These are phyloP conservation scores for Pagetopsis macropterus DNA, from an alignment of 2,797 vertebrate species.

Conservation along the genomic window DNA sequence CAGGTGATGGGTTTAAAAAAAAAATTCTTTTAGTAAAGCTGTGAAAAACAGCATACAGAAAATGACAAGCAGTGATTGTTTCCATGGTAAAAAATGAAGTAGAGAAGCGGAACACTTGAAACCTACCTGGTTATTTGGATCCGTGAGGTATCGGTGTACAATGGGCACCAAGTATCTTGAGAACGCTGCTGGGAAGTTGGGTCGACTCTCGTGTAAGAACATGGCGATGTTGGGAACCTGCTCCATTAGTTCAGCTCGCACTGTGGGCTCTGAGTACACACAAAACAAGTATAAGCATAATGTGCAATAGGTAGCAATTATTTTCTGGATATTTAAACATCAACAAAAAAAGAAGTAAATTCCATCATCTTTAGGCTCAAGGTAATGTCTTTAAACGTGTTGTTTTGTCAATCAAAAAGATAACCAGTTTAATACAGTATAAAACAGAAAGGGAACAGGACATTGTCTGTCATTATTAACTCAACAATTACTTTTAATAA, in stretches of 20 bases:
- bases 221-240: conserved; percentile 91
- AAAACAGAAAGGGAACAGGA: no score
- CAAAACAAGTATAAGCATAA: conserved; percentile 2
- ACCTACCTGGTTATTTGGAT: conserved; percentile 91
- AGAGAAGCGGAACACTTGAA: neutral
- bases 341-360: no score
- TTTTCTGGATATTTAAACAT: no score
- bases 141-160: conserved; percentile 88
- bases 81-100: neutral
- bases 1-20: neutral
- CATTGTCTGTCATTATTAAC: no score
- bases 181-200: conserved; percentile 88
- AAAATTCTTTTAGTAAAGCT: neutral
- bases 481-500: no score
- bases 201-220: conserved; percentile 91
- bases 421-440: no score
- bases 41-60: neutral
- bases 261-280: conserved; percentile 87
- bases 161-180: conserved; percentile 91
- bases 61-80: neutral
- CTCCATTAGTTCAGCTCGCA: conserved; percentile 92
- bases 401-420: no score
- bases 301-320: neutral
- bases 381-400: no score
- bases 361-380: no score